phyloP scores from a whole-genome alignment of 2,797 vertebrate species.

The Podargus strigoides region DNA sequence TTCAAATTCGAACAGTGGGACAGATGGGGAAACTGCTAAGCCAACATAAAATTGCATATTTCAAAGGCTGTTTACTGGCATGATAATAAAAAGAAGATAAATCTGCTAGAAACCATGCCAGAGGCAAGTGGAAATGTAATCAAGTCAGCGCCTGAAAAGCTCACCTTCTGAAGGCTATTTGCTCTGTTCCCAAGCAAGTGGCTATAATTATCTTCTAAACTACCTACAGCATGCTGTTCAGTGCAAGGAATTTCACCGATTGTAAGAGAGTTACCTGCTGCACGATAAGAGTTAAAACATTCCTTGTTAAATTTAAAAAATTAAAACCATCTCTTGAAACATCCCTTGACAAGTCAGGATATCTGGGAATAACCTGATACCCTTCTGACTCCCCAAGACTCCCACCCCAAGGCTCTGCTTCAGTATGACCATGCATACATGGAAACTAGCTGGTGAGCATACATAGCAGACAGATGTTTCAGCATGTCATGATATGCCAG shows the following conservation, averaged over 20 bases:
- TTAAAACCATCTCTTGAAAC: background rate
- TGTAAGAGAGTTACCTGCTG: background rate
- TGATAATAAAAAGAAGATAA: constrained; percentile 5
- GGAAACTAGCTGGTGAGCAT: background rate
- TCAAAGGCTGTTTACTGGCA: constrained; percentile 38
- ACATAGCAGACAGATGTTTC: background rate
- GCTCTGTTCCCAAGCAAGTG: background rate
- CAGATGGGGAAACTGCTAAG: constrained; percentile 38
- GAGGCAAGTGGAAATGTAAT: constrained; percentile 23
- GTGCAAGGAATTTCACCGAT: background rate
- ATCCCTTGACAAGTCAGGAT: background rate
- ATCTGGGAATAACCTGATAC: background rate
- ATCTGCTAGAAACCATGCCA: constrained; percentile 28
- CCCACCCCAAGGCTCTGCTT: background rate
- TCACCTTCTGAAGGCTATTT: background rate
- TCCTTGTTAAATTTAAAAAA: background rate
- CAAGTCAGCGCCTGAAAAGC: constrained; percentile 2
- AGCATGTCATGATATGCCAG: background rate
- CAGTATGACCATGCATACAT: rapidly evolving
- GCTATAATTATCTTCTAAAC: constrained; percentile 15
- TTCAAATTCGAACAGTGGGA: background rate
- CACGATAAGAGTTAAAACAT: background rate
- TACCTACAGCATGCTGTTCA: background rate
- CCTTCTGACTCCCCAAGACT: background rate
- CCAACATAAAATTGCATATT: constrained; percentile 17